Evolutionary conservation across 2,113 vertebrate genomes (phyloP), one percentile per base, ranked within the genome.

Genomic region (Bubo blakistoni): DNA sequence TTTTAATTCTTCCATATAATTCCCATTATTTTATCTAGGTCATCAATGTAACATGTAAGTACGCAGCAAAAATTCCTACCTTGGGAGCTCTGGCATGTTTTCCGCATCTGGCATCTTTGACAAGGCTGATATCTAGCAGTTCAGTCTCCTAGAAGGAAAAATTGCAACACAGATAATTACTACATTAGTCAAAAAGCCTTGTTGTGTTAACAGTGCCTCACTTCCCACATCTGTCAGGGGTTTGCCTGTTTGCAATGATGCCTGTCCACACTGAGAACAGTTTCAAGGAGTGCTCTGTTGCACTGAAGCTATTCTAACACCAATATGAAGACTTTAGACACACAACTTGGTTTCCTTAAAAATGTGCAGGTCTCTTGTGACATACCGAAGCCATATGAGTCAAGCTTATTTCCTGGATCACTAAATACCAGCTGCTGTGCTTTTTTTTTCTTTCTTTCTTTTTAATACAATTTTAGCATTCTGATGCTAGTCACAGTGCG

Each of bases 21-120:
- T 94, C 27, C 78, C 27, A 40, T 74, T 61, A 10, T 38, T 87
- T 90, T 57, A 88, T 55, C 59, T 52, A 81, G 87, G 85, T 34
- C 78, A 94, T 62, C 79, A 67, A 46, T 8, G 12, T 42, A 85
- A 91, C 92, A 96, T 27, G 79, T 66, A 44, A 34, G 61, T 26
- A 73, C 14, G 16, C 10, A 8, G 32, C 27, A 94, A 71, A 6
- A 61, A 67, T 65, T 92, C 98, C 91, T 99, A 99, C 99, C 98
- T 99, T 99, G 73, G 99, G 99, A 73, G 97, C 98, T 97, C 97
- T 98, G 81, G 98, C 98, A 57, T 98, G 98, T 91, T 98, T 99
- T 92, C 99, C 99, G 1, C 98, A 98, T 96, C 99, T 98, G 92
- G 98, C 98, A 95, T 99, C 99, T 93, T 98, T 99, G 95, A 99